phyloP scores from a whole-genome alignment of 2,888 invertebrate species.

The Sicus ferrugineus region DNA sequence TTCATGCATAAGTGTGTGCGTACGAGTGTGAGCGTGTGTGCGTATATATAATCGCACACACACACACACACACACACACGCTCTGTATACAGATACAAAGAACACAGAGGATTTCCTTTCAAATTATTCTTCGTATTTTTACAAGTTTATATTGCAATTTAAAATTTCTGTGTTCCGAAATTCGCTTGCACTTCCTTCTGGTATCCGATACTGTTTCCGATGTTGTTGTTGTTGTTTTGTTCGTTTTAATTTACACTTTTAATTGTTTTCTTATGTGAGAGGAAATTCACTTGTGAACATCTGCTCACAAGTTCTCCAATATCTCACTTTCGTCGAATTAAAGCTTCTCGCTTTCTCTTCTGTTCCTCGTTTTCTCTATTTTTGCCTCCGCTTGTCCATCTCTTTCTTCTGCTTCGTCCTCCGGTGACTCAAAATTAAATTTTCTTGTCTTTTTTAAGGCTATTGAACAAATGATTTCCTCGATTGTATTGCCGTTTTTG shows the following conservation, averaged over 20 bases:
- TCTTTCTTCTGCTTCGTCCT: not conserved
- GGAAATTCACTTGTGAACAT: not conserved
- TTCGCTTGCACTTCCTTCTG: not conserved
- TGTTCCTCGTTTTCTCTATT: not conserved
- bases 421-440: not conserved
- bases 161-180: slow-evolving; percentile 4
- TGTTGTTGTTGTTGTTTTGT: slow-evolving; percentile 1
- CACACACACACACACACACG: slow-evolving; percentile 3
- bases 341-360: not conserved
- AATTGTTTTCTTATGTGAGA: not conserved
- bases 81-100: not conserved
- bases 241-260: not conserved
- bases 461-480: not conserved
- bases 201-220: not conserved
- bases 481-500: not conserved
- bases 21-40: not conserved
- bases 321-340: slow-evolving; percentile 10
- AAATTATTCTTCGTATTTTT: not conserved
- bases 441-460: slow-evolving; percentile 12
- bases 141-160: slow-evolving; percentile 13
- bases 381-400: not conserved
- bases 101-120: not conserved
- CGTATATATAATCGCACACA: not conserved
- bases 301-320: slow-evolving; percentile 28
- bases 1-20: not conserved